Evolutionary conservation across 2,113 vertebrate genomes (phyloP), one percentile per base, ranked within the genome.

Genomic region (Dipodomys merriami): DNA sequence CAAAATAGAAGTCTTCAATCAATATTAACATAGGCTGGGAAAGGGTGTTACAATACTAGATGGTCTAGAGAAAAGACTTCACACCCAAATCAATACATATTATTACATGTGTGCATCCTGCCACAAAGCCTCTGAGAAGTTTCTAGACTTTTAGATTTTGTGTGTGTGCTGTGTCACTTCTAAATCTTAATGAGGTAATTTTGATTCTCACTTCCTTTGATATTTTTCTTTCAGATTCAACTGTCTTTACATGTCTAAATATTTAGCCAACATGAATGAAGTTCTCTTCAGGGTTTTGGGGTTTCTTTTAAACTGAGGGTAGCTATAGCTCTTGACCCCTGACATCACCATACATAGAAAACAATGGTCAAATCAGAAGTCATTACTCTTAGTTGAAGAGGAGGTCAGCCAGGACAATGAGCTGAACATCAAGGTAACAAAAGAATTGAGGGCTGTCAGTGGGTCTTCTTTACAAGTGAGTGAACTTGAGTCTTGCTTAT

Each of bases 401-500:
- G 95, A 95, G 97, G 97, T 97, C 96, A 96, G 88, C 73, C 91
- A 96, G 91, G 96, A 94, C 6, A 1, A 95, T 94, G 95, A 97
- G 78, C 96, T 95, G 83, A 97, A 96, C 98, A 95, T 97, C 97
- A 98, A 97, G 97, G 96, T 96, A 97, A 97, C 97, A 98, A 97
- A 97, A 95, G 96, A 90, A 93, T 1, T 9, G 79, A 96, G 29
- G 9, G 62, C 85, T 94, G 83, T 91, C 95, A 57, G 85, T 89
- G 86, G 86, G 92, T 0, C 9, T 95, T 95, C 86, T 97, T 97
- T 96, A 95, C 97, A 95, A 97, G 94, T 92, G 90, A 97, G 92
- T 98, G 97, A 97, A 98, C 98, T 98, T 98, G 98, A 98, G 97
- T 97, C 97, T 97, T 96, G 91, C 91, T 96, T 80, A 86, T 78